These are phyloP conservation scores for Philaethria dido DNA, from an alignment of 2,888 invertebrate genomes.

Conservation along the genomic window DNA sequence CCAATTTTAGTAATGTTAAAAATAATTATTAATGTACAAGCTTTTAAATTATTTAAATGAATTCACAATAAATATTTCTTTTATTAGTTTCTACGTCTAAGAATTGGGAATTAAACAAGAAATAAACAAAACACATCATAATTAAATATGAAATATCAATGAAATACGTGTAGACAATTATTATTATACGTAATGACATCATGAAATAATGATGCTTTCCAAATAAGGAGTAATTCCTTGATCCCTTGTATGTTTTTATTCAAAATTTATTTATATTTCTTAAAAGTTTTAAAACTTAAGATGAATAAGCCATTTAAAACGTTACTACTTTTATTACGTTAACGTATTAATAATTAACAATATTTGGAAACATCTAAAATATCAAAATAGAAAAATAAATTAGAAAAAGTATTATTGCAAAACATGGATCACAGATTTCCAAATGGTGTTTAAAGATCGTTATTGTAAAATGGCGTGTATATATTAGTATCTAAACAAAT, in stretches of 20 bases:
- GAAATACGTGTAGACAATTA: not conserved
- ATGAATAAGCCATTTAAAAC: no score
- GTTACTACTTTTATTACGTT: not conserved
- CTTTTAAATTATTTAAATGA: no score
- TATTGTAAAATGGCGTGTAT: constrained; percentile 34
- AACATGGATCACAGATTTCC: not conserved
- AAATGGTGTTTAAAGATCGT: constrained; percentile 12
- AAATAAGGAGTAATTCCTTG: not conserved
- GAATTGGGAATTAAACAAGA: not conserved
- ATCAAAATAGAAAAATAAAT: not conserved
- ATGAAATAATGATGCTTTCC: not conserved
- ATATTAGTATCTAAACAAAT: constrained; percentile 35
- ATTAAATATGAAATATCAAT: not conserved
- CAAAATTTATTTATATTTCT: not conserved
- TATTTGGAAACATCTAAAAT: not conserved
- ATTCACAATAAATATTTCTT: not conserved
- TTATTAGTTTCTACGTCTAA: not conserved
- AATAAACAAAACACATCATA: not conserved
- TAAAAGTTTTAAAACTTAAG: no score
- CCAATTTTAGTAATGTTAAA: no score
- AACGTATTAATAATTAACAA: not conserved
- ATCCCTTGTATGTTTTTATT: not conserved
- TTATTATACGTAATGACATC: not conserved
- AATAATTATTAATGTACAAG: no score
- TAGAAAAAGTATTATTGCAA: not conserved